Percentiles rank a stretch among this genome's conserved stretches.
phyloP scores from a whole-genome alignment of 2,113 vertebrate species.

The Oriolus oriolus region DNA sequence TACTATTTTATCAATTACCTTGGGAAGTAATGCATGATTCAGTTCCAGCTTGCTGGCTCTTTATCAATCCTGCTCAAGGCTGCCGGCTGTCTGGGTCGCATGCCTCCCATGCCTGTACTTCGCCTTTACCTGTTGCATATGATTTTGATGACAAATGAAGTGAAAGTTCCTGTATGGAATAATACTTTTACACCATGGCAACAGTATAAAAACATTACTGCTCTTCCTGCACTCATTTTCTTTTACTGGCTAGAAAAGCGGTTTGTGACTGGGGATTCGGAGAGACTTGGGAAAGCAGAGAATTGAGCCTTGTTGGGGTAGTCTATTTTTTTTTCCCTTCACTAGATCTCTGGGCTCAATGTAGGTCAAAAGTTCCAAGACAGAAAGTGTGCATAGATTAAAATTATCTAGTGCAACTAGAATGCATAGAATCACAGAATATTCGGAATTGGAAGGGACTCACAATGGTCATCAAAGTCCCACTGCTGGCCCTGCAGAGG shows the following conservation, averaged over 20 bases:
- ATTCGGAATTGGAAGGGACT: not conserved
- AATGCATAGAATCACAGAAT: not conserved
- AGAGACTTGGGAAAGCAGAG: not conserved
- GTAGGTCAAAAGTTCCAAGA: not conserved
- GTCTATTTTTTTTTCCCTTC: not conserved
- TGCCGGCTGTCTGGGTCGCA: not conserved
- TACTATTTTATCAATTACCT: not conserved
- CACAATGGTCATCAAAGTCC: not conserved
- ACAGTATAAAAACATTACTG: not conserved
- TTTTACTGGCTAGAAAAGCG: not conserved
- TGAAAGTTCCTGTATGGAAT: not conserved
- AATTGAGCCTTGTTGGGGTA: not conserved
- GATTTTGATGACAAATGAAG: not conserved
- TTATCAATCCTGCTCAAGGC: not conserved
- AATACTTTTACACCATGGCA: constrained; percentile 1
- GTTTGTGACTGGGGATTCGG: not conserved
- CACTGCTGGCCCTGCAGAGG: not conserved
- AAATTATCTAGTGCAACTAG: not conserved
- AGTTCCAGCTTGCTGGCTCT: not conserved
- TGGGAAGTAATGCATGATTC: not conserved
- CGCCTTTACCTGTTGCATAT: not conserved
- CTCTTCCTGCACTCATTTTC: not conserved
- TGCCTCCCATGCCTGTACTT: not conserved
- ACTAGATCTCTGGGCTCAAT: not conserved
- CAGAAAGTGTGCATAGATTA: not conserved